These are phyloP conservation scores for Leuciscus idus DNA, from an alignment of 2,113 vertebrate species.

Conservation along the genomic window DNA sequence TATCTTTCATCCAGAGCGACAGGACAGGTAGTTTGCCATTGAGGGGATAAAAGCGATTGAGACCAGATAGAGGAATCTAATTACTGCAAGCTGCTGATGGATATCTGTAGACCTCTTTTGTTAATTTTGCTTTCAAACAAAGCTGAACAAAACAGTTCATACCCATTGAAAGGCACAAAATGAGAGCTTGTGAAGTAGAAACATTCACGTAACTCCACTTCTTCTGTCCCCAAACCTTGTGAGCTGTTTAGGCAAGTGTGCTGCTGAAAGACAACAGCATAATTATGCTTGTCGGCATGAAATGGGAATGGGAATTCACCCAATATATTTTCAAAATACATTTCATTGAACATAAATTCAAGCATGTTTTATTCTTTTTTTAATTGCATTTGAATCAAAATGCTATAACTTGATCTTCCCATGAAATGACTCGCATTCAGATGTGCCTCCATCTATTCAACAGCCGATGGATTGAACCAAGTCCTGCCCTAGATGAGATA, in stretches of 20 bases:
- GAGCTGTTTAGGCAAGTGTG: background rate
- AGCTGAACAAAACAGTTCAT: background rate
- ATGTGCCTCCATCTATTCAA: too few species aligned
- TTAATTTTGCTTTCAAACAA: background rate
- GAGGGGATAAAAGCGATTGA: background rate
- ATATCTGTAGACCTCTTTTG: background rate
- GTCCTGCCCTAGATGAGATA: too few species aligned
- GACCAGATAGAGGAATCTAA: constrained; percentile 20
- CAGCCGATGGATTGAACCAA: too few species aligned
- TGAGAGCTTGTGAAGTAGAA: background rate
- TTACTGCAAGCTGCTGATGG: constrained; percentile 11
- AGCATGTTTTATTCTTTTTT: too few species aligned
- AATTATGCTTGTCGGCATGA: background rate
- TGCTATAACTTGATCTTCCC: too few species aligned
- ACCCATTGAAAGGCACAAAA: constrained; percentile 18
- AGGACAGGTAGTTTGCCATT: constrained; percentile 20
- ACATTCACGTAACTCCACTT: background rate
- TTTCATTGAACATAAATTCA: too few species aligned
- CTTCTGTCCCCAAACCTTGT: background rate
- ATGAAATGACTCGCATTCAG: too few species aligned
- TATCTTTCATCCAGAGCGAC: background rate
- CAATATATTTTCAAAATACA: background rate
- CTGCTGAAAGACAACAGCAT: background rate
- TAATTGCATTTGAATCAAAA: too few species aligned
- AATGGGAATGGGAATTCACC: background rate